A percentile compares a stretch with the other conserved stretches of the same genome.
phyloP scores from a whole-genome alignment of 2,888 invertebrate genomes.

The Proisotoma minuta region DNA sequence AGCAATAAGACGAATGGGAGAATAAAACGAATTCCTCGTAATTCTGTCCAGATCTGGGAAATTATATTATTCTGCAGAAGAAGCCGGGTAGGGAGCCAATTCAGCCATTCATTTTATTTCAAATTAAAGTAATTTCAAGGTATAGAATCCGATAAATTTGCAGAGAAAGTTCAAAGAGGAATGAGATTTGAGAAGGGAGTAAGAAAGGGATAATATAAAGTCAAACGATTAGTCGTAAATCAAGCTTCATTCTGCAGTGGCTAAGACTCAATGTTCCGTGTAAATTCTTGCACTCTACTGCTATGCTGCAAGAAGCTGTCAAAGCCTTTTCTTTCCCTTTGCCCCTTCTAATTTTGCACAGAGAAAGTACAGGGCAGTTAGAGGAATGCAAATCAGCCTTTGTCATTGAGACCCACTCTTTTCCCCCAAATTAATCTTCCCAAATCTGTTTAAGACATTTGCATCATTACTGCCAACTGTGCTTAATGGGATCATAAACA shows the following conservation, averaged over 20 bases:
- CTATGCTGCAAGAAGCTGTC: constrained; percentile 9
- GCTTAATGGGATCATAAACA: too few relatives aligned
- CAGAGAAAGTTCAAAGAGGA: neutral
- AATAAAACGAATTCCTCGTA: constrained; percentile 12
- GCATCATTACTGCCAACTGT: too few relatives aligned
- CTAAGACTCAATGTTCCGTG: constrained; percentile 13
- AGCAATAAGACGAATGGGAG: constrained; percentile 5
- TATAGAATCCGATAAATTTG: constrained; percentile 13
- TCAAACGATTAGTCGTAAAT: constrained; percentile 13
- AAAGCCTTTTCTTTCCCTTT: neutral
- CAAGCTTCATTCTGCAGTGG: constrained; percentile 4
- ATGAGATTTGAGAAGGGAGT: neutral
- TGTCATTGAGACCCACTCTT: too few relatives aligned
- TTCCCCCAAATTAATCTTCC: too few relatives aligned
- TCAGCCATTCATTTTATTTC: constrained; percentile 17
- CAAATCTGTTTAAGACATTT: too few relatives aligned
- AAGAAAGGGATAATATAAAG: constrained; percentile 3
- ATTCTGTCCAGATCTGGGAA: constrained; percentile 2
- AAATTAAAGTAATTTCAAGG: constrained; percentile 20
- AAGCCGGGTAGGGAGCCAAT: neutral
- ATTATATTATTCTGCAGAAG: neutral
- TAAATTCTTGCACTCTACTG: constrained; percentile 12
- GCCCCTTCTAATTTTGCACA: too few relatives aligned
- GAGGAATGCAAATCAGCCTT: too few relatives aligned
- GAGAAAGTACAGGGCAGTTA: too few relatives aligned